Conservation (phyloP, 2,113 vertebrate species). For the Hystrix cristata region DNA sequence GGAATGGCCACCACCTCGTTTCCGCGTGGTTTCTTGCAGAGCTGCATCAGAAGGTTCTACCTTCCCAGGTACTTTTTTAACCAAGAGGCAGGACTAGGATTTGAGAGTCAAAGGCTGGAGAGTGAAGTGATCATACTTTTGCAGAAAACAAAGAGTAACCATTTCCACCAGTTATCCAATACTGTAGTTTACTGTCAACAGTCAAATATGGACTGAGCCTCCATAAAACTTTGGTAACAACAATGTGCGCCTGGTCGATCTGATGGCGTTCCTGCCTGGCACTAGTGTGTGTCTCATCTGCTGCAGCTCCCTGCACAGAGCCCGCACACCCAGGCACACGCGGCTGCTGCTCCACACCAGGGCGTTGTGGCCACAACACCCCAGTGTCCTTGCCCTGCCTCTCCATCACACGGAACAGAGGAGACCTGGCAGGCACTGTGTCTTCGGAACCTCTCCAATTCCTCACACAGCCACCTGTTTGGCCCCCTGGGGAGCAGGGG, state of each 20-base stretch:
- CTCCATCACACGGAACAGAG: not conserved
- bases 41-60: not conserved
- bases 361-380: not conserved
- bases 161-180: not conserved
- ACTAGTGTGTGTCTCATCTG: too few relatives aligned
- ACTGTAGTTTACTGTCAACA: not conserved
- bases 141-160: not conserved
- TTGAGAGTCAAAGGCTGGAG: not conserved
- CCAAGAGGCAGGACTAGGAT: not conserved
- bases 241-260: rapidly evolving
- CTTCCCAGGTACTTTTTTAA: not conserved
- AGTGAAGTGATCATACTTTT: not conserved
- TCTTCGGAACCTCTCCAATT: not conserved
- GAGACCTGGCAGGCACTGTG: not conserved
- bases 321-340: rapidly evolving
- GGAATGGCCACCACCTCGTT: rapidly evolving
- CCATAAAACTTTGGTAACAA: not conserved
- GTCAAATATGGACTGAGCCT: not conserved
- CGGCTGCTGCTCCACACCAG: rapidly evolving
- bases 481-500: rapidly evolving
- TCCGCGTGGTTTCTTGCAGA: rapidly evolving
- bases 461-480: too few relatives aligned
- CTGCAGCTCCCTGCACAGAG: not conserved
- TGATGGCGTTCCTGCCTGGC: too few relatives aligned
- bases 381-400: too few relatives aligned